phyloP scores from a whole-genome alignment of 2,113 vertebrate species.

The Balaeniceps rex region DNA sequence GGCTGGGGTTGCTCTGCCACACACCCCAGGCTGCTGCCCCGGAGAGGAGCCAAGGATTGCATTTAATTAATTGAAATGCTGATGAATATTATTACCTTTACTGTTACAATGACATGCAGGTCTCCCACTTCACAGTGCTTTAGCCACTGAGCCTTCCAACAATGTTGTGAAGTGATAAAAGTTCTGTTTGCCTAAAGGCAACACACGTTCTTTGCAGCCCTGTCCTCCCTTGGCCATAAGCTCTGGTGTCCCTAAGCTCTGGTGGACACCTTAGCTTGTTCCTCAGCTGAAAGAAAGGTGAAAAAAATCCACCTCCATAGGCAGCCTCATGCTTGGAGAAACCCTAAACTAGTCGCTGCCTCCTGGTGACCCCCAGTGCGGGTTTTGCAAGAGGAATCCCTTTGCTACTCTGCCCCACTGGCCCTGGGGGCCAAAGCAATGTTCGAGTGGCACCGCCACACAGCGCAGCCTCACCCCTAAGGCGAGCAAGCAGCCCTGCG shows the following conservation, averaged over 20 bases:
- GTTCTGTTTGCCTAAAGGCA: not conserved
- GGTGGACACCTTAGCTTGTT: not conserved
- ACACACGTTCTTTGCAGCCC: not conserved
- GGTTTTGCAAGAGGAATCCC: not conserved
- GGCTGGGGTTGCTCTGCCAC: not conserved
- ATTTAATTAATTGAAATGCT: not conserved
- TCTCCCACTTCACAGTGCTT: not conserved
- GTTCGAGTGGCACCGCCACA: fast-evolving
- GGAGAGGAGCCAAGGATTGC: not conserved
- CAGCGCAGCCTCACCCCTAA: fast-evolving
- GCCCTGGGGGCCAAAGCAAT: not conserved
- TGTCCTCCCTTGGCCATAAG: not conserved
- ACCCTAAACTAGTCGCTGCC: not conserved
- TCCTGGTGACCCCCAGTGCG: not conserved
- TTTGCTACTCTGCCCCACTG: not conserved
- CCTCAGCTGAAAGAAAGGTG: not conserved
- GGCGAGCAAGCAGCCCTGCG: not conserved
- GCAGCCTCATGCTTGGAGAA: not conserved
- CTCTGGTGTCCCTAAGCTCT: not conserved
- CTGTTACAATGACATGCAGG: not conserved
- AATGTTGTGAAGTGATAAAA: not conserved
- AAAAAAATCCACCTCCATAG: not conserved
- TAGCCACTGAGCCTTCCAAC: not conserved
- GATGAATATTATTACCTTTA: not conserved
- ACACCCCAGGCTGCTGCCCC: fast-evolving